Base-by-base conservation (phyloP, 2,888 invertebrate species). In the Congeria kusceri region DNA sequence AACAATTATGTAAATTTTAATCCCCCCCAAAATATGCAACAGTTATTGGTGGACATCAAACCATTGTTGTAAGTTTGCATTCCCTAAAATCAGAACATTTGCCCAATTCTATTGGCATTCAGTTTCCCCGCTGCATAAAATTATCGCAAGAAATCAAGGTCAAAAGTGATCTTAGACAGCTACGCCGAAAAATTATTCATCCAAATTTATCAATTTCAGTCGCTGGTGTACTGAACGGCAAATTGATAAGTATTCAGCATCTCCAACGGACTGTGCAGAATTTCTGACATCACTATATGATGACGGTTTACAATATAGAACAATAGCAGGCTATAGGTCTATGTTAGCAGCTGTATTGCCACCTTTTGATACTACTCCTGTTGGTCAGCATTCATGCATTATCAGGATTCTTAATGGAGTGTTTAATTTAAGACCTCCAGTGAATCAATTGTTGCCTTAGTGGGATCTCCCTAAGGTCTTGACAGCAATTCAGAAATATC, bases 211-310 rank as follows among this genome's bases (percentile, higher is more conserved):
- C 11, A 20, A 57, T 25, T 73, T 58, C 49, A 47, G 23, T 46
- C 23, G 73, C 27, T 71, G 71, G 64, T 71, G 71, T 71, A 2
- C 32, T 71, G 25, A n/a, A 71, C n/a, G n/a, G n/a, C n/a, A n/a
- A n/a, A n/a, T n/a, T n/a, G n/a, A n/a, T n/a, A n/a, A n/a, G n/a
- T n/a, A n/a, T n/a, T n/a, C n/a, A n/a, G n/a, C n/a, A n/a, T n/a
- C n/a, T n/a, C n/a, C n/a, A n/a, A n/a, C n/a, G n/a, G 39, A 66
- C 23, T 53, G 56, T 56, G 53, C 66, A 15, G 57, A 66, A 4
- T 66, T 66, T 66, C 23, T 66, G 3, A 57, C 66, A 28, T 44
- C 13, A 20, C 39, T 66, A n/a, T 66, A 28, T 29, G 29, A 66
- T 18, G 28, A 56, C 15, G 66, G 66, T 28, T 39, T 66, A 5